Percentiles rank a stretch among this genome's conserved stretches.
Evolutionary conservation across 2,113 vertebrate species (phyloP).

Genomic region (Rattus norvegicus): GRCr8 NC_086037.1:69409501-69410000

Average conservation of each 20-base stretch:
- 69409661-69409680: not conserved
- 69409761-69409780: not conserved
- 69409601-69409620: not conserved
- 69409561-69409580: not conserved
- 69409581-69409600: not conserved
- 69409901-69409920: not conserved
- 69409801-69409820: not conserved
- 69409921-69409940: too few relatives aligned
- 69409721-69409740: not conserved
- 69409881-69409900: not conserved
- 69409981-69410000: not conserved
- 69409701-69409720: not conserved
- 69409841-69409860: not conserved
- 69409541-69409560: not conserved
- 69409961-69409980: not conserved
- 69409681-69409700: not conserved
- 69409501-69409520: not conserved
- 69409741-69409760: not conserved
- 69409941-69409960: not conserved
- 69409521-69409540: not conserved
- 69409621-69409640: too few relatives aligned
- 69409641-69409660: not conserved
- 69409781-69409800: not conserved
- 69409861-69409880: not conserved
- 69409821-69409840: not conserved